Conservation (phyloP, 1,140 invertebrate genomes). For the Psix sp. region DNA sequence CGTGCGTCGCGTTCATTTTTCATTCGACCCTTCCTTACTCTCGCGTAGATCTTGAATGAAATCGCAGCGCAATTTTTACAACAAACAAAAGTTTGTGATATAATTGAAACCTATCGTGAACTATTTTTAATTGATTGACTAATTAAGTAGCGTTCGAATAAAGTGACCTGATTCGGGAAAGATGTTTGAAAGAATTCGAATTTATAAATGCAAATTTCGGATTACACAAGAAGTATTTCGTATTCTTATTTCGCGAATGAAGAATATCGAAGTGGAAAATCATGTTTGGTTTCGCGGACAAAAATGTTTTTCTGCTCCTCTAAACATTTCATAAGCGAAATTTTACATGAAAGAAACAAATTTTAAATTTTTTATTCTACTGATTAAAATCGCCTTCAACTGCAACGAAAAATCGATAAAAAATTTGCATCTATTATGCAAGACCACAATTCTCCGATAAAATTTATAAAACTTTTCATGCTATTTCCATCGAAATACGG, state of each 20-base stretch:
- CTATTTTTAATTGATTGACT: slow-evolving; percentile 23
- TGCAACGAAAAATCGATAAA: not conserved
- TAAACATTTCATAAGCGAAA: not conserved
- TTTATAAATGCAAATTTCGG: slow-evolving; percentile 23
- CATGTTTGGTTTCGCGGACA: slow-evolving; percentile 10
- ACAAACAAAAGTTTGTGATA: slow-evolving; percentile 33
- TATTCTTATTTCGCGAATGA: not conserved
- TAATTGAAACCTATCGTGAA: slow-evolving; percentile 14
- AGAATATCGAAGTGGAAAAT: slow-evolving; percentile 20
- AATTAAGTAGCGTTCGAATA: slow-evolving; percentile 29
- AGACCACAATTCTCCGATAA: slow-evolving; percentile 1
- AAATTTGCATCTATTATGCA: slow-evolving; percentile 6
- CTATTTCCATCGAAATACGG: slow-evolving; percentile 1
- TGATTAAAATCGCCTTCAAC: not conserved
- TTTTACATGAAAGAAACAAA: too few species aligned
- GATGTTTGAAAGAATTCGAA: slow-evolving; percentile 2
- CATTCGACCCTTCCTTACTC: slow-evolving; percentile 23
- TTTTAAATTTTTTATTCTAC: not conserved
- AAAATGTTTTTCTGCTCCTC: slow-evolving; percentile 7
- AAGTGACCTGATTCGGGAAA: slow-evolving; percentile 19
- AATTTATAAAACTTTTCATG: slow-evolving; percentile 2
- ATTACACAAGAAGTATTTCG: slow-evolving; percentile 7
- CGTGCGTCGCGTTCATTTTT: slow-evolving; percentile 38
- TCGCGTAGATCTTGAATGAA: slow-evolving; percentile 8
- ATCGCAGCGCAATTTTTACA: slow-evolving; percentile 32